Evolutionary conservation across 1,140 invertebrate species (phyloP).

Genomic region (Drosophila rhopaloa): DNA sequence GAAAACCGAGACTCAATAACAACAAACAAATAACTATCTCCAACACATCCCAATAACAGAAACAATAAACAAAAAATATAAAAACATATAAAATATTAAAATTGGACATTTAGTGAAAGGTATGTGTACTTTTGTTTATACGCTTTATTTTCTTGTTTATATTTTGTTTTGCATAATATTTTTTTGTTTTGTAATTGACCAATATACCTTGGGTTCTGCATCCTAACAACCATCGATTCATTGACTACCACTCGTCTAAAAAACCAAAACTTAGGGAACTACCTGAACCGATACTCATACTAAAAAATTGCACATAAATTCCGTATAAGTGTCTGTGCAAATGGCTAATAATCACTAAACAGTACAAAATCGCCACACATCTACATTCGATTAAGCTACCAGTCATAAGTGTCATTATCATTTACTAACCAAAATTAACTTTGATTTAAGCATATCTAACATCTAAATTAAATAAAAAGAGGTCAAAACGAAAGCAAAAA

Average conservation of each 20-base stretch:
- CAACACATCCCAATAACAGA: constrained; percentile 19
- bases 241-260: constrained; percentile 3
- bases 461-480: constrained; percentile 21
- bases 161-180: constrained; percentile 17
- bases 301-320: not conserved
- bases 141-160: constrained; percentile 47
- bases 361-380: constrained; percentile 10
- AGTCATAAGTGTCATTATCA: constrained; percentile 48
- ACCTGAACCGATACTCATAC: not conserved
- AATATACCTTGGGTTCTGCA: constrained; percentile 2
- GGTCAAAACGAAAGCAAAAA: not conserved
- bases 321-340: not conserved
- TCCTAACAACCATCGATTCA: constrained; percentile 10
- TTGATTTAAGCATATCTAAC: constrained; percentile 45
- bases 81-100: constrained; percentile 30
- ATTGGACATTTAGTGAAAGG: constrained; percentile 80
- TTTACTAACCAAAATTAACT: constrained; percentile 70
- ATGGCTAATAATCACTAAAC: constrained; percentile 19
- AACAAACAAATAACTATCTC: constrained; percentile 4
- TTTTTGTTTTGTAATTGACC: constrained; percentile 26
- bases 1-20: not conserved
- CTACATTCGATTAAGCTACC: constrained; percentile 37
- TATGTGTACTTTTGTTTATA: constrained; percentile 77
- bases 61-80: constrained; percentile 22
- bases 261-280: not conserved